phyloP scores from a whole-genome alignment of 2,888 invertebrate genomes.

The Autographa pulchrina region DNA sequence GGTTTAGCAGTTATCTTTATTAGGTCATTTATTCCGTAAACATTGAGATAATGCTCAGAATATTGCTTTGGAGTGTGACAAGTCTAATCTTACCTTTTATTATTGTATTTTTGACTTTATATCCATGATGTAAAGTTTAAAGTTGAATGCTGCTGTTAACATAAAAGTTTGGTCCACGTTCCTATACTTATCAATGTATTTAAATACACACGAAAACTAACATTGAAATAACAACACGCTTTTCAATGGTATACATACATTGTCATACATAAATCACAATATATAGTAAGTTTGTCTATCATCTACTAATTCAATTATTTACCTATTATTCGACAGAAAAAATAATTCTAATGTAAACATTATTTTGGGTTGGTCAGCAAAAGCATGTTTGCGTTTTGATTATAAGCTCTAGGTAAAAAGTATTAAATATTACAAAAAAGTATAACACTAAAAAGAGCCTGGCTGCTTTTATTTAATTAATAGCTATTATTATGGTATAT shows the following conservation, averaged over 20 bases:
- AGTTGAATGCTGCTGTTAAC: neutral
- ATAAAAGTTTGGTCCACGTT: slow-evolving; percentile 13
- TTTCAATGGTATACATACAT: neutral
- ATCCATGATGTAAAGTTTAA: neutral
- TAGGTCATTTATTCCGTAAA: slow-evolving; percentile 71
- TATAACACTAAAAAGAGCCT: too few species aligned
- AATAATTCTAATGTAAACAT: too few species aligned
- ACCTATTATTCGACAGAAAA: too few species aligned
- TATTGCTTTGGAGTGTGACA: slow-evolving; percentile 40
- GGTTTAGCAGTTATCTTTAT: slow-evolving; percentile 73
- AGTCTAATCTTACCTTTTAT: slow-evolving; percentile 9
- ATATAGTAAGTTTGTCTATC: too few species aligned
- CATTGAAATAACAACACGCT: neutral
- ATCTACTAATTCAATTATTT: too few species aligned
- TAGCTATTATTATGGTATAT: too few species aligned
- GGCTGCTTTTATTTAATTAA: too few species aligned
- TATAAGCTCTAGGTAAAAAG: too few species aligned
- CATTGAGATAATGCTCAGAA: slow-evolving; percentile 64
- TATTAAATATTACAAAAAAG: too few species aligned
- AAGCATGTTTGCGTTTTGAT: too few species aligned
- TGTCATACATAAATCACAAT: too few species aligned
- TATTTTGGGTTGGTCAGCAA: too few species aligned
- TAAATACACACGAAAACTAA: neutral
- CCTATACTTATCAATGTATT: slow-evolving; percentile 26
- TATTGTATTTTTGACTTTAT: slow-evolving; percentile 27